phyloP scores from a whole-genome alignment of 2,797 vertebrate genomes.

The Sarcophilus harrisii region DNA sequence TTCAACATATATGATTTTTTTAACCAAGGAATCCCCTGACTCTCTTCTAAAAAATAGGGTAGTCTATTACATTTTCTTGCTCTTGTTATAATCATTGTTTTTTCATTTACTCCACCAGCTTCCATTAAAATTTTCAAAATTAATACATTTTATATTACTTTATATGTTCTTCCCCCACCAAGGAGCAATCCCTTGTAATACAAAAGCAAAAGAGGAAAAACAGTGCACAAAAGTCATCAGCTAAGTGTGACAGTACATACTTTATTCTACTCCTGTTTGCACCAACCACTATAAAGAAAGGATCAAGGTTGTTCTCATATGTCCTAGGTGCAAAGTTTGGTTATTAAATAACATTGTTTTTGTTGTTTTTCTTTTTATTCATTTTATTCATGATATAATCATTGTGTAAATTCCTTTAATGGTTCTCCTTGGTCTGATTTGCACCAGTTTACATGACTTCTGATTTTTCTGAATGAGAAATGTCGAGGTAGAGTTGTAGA shows the following conservation, averaged over 20 bases:
- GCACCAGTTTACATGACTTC: neutral
- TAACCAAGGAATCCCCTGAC: neutral
- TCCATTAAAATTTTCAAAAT: neutral
- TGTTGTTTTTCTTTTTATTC: neutral
- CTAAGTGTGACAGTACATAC: neutral
- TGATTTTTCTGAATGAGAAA: neutral
- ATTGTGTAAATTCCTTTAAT: neutral
- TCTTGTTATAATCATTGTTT: neutral
- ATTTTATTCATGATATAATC: neutral
- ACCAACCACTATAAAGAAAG: neutral
- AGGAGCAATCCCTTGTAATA: neutral
- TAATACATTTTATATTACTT: neutral
- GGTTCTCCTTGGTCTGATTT: neutral
- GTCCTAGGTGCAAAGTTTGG: neutral
- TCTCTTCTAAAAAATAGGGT: neutral
- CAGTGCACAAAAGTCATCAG: neutral
- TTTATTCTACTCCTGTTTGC: neutral
- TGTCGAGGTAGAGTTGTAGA: neutral
- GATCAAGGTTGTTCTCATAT: neutral
- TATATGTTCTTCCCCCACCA: neutral
- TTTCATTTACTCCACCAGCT: neutral
- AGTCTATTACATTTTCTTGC: neutral
- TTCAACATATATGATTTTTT: neutral
- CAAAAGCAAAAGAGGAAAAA: neutral
- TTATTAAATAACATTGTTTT: neutral